These are phyloP conservation scores for Clarias laeviceps DNA, from an alignment of 2,797 vertebrate genomes.

Conservation along the genomic window DNA sequence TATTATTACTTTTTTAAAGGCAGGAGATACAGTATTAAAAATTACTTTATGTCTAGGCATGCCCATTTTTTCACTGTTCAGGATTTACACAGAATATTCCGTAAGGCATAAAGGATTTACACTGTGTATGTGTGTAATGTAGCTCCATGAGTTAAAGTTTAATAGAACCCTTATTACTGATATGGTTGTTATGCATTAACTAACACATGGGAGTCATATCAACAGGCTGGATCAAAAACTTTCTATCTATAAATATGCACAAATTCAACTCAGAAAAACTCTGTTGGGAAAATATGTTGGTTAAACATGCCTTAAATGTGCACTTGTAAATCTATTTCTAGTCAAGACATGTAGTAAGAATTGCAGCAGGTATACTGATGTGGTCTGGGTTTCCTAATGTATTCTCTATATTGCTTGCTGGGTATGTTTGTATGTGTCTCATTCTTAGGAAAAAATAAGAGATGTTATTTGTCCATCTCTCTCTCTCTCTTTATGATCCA, in stretches of 20 bases:
- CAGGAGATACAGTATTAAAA: not conserved
- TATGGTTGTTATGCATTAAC: not conserved
- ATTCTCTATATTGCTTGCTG: slow-evolving; percentile 7
- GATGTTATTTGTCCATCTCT: not conserved
- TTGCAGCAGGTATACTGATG: slow-evolving; percentile 4
- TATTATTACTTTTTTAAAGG: not conserved
- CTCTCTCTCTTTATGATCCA: not conserved
- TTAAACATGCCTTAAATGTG: not conserved
- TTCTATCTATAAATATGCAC: not conserved
- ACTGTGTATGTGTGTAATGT: not conserved
- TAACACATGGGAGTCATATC: not conserved
- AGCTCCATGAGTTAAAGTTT: not conserved
- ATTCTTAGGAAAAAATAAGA: slow-evolving; percentile 1
- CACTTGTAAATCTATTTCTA: slow-evolving; percentile 5
- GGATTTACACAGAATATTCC: not conserved
- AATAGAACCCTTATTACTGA: not conserved
- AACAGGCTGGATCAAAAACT: not conserved
- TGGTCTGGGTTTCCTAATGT: not conserved
- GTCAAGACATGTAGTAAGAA: slow-evolving; percentile 8
- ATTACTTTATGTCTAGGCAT: not conserved
- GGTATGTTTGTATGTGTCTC: slow-evolving; percentile 16
- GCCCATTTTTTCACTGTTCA: not conserved
- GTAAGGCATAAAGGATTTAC: not conserved
- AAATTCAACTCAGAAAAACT: not conserved
- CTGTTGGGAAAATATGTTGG: not conserved